Evolutionary conservation across 2,888 invertebrate genomes (phyloP), one percentile per base, ranked within the genome.

Genomic region (Mylabris sibirica): DNA sequence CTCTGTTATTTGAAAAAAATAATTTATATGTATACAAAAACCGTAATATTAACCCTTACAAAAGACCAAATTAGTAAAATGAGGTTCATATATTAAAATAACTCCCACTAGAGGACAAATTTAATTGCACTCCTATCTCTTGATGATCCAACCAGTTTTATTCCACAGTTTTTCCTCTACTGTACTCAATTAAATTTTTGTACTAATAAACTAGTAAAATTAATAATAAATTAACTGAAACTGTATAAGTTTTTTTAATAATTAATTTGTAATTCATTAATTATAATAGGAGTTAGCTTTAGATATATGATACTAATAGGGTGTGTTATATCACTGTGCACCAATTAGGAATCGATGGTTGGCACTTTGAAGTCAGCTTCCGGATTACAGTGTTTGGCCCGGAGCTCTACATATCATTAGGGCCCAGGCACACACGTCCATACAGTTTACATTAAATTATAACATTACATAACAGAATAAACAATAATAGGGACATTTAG

Each of bases 361-460:
- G 59, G 49, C 61, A 61, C 66, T 68, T 66, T 66, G 65, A 71
- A 68, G 65, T 64, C 65, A 60, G 65, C 64, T 65, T 71, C 71
- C 71, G 71, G 71, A 71, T 66, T 66, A 71, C 61, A 61, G 22
- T 61, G 59, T 64, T 59, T 68, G 62, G 68, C 71, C 71, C 71
- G 68, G 71, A 68, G 69, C 59, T 69, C 41, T 64, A 67, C 60
- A 22, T 24, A 5, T 24, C 59, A 60, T 61, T 41, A 66, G 14
- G 66, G 30, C 61, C 64, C 34, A 59, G 64, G 60, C 38, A 49
- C 20, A n/a, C 63, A 30, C 9, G 63, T 22, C n/a, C 20, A 22
- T 49, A 41, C 14, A n/a, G 44, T 63, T 63, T 38, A 38, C 3
- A 62, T 41, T 38, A 35, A 35, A 12, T 17, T 2, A 12, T n/a